Conservation (phyloP, 1,140 invertebrate species). For the Neotoxoptera formosana region DNA sequence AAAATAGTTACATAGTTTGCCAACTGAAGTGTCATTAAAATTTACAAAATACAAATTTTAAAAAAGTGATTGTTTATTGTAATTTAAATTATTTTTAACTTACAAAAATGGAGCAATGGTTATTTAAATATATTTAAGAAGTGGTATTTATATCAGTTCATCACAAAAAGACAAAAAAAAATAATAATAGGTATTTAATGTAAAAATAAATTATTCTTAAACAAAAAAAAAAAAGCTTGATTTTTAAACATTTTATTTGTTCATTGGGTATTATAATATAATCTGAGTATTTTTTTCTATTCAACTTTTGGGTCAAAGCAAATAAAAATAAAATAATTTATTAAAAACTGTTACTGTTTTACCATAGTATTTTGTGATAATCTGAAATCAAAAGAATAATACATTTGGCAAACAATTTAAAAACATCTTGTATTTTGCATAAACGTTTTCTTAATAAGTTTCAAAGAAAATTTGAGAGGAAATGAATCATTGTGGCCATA, state of each 20-base stretch:
- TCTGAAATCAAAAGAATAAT: conserved; percentile 19
- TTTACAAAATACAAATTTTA: background rate
- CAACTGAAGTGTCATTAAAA: background rate
- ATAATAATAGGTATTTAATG: conserved; percentile 9
- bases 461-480: background rate
- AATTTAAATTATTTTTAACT: background rate
- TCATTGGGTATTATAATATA: background rate
- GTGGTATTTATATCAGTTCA: background rate
- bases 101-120: background rate
- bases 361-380: background rate
- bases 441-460: conserved; percentile 38
- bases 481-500: background rate
- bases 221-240: background rate
- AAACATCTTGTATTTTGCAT: background rate
- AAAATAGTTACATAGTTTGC: background rate
- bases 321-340: background rate
- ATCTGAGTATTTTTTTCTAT: background rate
- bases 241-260: background rate
- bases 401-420: conserved; percentile 20
- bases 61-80: background rate
- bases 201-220: background rate
- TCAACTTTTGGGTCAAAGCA: background rate
- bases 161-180: background rate
- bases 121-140: background rate
- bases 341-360: background rate